Percentiles rank a stretch among this genome's conserved stretches.
Evolutionary conservation across 2,113 vertebrate genomes (phyloP).

Genomic region (Neolamprologus tretocephalus): DNA sequence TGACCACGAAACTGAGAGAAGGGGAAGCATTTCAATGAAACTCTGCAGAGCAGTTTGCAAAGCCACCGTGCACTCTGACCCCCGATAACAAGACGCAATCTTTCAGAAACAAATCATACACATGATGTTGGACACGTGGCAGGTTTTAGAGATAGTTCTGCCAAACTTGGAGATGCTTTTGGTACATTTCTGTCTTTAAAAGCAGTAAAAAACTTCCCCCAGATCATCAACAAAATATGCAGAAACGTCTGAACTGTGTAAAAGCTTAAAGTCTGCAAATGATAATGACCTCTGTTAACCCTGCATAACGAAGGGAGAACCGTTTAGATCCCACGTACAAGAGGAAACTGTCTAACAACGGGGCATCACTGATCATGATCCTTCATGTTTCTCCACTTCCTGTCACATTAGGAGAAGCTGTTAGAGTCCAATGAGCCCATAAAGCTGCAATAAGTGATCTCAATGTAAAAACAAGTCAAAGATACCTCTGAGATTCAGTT

Average conservation of each 20-base stretch:
- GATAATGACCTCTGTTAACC: not conserved
- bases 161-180: not conserved
- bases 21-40: rapidly evolving
- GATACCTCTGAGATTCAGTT: not conserved
- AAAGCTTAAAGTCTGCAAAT: not conserved
- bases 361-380: not conserved
- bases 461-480: not conserved
- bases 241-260: not conserved
- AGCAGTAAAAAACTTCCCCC: not conserved
- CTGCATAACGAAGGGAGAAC: not conserved
- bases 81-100: not conserved
- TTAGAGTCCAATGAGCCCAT: not conserved
- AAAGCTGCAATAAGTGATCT: not conserved
- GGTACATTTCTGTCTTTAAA: not conserved
- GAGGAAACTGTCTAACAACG: not conserved
- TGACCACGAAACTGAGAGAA: not conserved
- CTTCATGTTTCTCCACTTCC: not conserved
- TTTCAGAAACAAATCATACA: not conserved
- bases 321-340: rapidly evolving
- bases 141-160: not conserved
- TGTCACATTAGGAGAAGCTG: not conserved
- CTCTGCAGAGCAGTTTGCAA: rapidly evolving
- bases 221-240: not conserved
- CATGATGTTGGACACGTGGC: not conserved
- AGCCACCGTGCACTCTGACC: not conserved